Conservation (phyloP, 2,113 vertebrate species). For the Tapirus terrestris region DNA sequence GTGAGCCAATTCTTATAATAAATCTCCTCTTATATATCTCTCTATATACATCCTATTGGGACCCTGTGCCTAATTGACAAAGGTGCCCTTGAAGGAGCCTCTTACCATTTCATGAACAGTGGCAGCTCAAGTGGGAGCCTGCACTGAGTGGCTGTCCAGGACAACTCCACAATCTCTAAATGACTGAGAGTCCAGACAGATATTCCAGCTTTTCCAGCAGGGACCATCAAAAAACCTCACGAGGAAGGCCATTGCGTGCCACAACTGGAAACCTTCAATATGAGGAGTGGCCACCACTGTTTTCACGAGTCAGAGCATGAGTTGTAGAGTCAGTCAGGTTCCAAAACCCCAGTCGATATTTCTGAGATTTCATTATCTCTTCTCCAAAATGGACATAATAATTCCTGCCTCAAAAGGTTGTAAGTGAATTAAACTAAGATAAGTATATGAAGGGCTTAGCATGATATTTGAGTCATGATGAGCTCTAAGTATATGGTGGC, state of each 20-base stretch:
- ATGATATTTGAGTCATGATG: not conserved
- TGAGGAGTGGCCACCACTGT: not conserved
- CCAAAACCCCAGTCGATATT: not conserved
- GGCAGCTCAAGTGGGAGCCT: not conserved
- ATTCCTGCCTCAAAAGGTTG: not conserved
- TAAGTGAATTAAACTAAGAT: not conserved
- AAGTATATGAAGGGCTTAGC: not conserved
- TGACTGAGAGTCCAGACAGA: not conserved
- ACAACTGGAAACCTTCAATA: not conserved
- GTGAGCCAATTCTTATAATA: not conserved
- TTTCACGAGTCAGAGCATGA: not conserved
- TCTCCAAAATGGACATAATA: not conserved
- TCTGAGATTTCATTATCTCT: not conserved
- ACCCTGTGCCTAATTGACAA: not conserved
- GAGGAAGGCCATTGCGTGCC: not conserved
- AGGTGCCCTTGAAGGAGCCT: accelerated
- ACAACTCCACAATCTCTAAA: not conserved
- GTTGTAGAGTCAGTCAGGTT: not conserved
- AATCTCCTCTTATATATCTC: not conserved
- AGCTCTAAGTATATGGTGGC: not conserved
- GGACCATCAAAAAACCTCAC: accelerated
- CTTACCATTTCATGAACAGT: accelerated
- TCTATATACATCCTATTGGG: not conserved
- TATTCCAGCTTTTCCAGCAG: not conserved
- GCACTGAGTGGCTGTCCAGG: not conserved